Evolutionary conservation across 2,888 invertebrate species (phyloP), one percentile per base, ranked within the genome.

Genomic region (Drosophila tanythrix): DNA sequence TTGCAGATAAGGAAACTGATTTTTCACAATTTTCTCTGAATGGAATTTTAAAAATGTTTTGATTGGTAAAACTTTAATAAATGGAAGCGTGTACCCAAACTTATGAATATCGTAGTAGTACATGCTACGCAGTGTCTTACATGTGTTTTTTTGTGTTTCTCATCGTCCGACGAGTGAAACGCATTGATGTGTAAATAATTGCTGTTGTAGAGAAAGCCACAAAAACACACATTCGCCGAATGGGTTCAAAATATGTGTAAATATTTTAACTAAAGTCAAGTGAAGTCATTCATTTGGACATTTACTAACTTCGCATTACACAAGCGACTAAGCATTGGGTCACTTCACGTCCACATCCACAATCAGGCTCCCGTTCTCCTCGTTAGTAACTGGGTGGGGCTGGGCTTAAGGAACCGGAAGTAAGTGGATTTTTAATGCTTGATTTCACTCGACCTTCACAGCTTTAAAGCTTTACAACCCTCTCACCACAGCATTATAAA

Each of bases 251-350:
- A 87, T 86, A 84, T 84, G 84, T 89, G 85, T 87, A 87, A 89
- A 86, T 86, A 86, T 89, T 89, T 87, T 84, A 86, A 82, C 84
- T 82, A 81, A 67, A 82, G 88, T 79, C 76, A 80, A 83, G 89
- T 84, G 89, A 86, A 86, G 85, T 89, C 85, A 86, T 77, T 89
- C 85, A 87, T 82, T 89, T 89, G 85, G 70, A 86, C 89, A 86
- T 89, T 86, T 78, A 86, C 87, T 84, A 86, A 86, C 82, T 86
- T 77, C 76, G 74, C 84, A 86, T 86, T 87, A 87, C 77, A 86
- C 85, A 84, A 86, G 60, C 79, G 82, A 89, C 84, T 89, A 84
- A 82, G 51, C 85, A 89, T 56, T 67, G 74, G 72, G 69, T 78
- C 72, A 74, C 48, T 71, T 48, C 62, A 35, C n/a, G 61, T 38